Evolutionary conservation across 2,797 vertebrate species (phyloP).

Genomic region (Balearica regulorum): DNA sequence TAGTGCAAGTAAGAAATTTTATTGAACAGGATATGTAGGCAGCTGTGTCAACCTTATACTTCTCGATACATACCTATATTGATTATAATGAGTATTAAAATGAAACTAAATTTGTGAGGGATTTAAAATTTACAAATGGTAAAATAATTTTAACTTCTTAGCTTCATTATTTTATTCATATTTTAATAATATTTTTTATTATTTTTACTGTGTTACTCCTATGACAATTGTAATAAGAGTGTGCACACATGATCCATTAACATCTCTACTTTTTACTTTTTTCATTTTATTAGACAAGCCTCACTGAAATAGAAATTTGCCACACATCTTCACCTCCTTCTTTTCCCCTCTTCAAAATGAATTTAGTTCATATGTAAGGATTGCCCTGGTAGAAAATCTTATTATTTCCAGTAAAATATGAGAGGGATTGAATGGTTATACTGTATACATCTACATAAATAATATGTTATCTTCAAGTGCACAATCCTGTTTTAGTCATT

Average conservation of each 20-base stretch:
- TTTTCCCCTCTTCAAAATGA: neutral
- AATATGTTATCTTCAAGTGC: neutral
- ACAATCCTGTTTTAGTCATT: neutral
- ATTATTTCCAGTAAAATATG: neutral
- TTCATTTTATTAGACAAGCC: neutral
- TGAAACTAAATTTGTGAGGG: neutral
- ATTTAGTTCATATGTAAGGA: neutral
- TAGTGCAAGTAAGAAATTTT: neutral
- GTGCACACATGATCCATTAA: neutral
- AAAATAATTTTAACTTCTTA: neutral
- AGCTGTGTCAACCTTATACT: neutral
- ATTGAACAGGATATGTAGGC: neutral
- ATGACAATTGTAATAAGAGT: neutral
- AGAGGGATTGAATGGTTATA: neutral
- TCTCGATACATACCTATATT: neutral
- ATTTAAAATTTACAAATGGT: neutral
- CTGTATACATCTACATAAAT: neutral
- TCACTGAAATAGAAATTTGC: neutral
- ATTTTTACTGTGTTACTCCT: neutral
- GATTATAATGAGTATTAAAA: neutral
- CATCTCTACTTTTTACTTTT: neutral
- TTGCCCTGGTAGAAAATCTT: neutral
- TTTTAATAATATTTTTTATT: neutral
- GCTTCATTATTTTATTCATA: neutral
- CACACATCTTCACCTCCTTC: neutral